These are phyloP conservation scores for Dione juno DNA, from an alignment of 2,888 invertebrate species.

Conservation along the genomic window DNA sequence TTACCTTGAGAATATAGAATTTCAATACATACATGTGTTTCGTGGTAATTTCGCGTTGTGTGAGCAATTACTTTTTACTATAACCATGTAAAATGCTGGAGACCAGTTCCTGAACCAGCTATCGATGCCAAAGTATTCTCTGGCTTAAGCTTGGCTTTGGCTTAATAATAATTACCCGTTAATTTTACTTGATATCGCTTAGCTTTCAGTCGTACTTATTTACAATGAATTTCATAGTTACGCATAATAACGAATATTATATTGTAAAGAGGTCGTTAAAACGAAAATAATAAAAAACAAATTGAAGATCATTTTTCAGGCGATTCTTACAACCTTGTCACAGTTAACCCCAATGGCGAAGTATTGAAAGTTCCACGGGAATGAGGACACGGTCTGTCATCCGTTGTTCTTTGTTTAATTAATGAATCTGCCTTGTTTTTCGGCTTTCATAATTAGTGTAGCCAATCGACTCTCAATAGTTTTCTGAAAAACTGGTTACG, in stretches of 20 bases:
- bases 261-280: constrained; percentile 48
- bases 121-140: constrained; percentile 77
- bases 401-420: constrained; percentile 65
- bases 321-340: constrained; percentile 76
- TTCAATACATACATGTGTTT: constrained; percentile 21
- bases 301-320: constrained; percentile 71
- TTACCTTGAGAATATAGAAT: constrained; percentile 29
- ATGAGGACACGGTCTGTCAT: constrained; percentile 63
- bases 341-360: constrained; percentile 70
- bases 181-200: constrained; percentile 79
- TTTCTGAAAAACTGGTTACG: constrained; percentile 26
- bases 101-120: constrained; percentile 46
- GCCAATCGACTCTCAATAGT: constrained; percentile 38
- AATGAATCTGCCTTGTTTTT: constrained; percentile 55
- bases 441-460: constrained; percentile 42
- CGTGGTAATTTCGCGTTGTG: constrained; percentile 25
- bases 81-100: constrained; percentile 23
- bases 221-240: constrained; percentile 55
- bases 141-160: too few relatives aligned
- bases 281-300: constrained; percentile 19
- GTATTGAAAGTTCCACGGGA: constrained; percentile 74
- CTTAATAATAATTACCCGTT: constrained; percentile 81
- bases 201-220: constrained; percentile 67
- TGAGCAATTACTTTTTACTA: constrained; percentile 27
- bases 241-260: constrained; percentile 52